Evolutionary conservation across 2,113 vertebrate species (phyloP), one percentile per base, ranked within the genome.

Genomic region (Platichthys flesus): DNA sequence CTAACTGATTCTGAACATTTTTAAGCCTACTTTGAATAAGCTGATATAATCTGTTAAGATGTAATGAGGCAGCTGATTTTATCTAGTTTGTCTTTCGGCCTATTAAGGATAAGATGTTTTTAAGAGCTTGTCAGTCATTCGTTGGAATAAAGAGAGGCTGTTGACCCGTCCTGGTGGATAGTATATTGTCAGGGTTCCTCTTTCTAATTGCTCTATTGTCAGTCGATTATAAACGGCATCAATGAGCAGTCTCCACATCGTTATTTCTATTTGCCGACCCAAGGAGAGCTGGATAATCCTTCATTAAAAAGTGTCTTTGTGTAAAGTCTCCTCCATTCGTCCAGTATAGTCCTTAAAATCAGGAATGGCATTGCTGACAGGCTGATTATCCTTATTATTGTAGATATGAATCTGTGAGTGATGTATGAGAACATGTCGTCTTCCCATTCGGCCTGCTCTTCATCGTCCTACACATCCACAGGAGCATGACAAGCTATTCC

Each of bases 21-120:
- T 13, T 51, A 14, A 66, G 26, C 49, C 40, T 35, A 0, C 16
- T 79, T 55, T 74, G 47, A 79, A 68, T 64, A 40, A 79, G 47
- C 59, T 74, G 71, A 74, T 65, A 14, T 61, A 31, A 83, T 82
- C 82, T 21, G 20, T 26, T 23, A 1, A 26, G n/a, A 65, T 28
- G 15, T 77, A 47, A 24, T 49, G 21, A 68, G 23, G 35, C 23
- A 6, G 31, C 37, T 45, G 70, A 75, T 82, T 68, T 5, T 24
- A 82, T 82, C 78, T 64, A 37, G 47, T 42, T 51, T 14, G 35
- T 60, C 56, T 56, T 60, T n/a, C 57, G 7, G 71, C 52, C 21
- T 67, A 2, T 64, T 71, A 4, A 21, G 26, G 54, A 59, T 42
- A 3, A 10, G 15, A 40, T 64, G 68, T 26, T 61, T 76, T 31